phyloP scores from a whole-genome alignment of 2,888 invertebrate genomes.

The Dryadula phaetusa region DNA sequence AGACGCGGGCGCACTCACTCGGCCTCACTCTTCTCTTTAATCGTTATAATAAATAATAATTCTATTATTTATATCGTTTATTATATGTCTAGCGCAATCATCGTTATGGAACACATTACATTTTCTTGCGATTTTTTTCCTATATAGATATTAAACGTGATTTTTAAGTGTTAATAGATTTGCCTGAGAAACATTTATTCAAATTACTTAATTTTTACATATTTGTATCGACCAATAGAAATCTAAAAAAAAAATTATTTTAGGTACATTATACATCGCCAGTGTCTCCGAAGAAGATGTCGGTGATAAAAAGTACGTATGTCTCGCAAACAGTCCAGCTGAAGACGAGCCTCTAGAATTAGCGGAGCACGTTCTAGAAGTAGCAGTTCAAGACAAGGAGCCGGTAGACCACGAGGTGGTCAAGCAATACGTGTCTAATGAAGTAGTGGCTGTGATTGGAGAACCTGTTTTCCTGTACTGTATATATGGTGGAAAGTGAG shows the following conservation, averaged over 20 bases:
- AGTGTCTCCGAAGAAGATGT: constrained; percentile 63
- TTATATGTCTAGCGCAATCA: too few relatives aligned
- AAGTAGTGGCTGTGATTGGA: constrained; percentile 59
- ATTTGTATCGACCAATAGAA: too few relatives aligned
- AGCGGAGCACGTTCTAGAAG: constrained; percentile 63
- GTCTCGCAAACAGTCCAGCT: constrained; percentile 62
- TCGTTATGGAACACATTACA: too few relatives aligned
- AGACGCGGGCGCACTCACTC: too few relatives aligned
- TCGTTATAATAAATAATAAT: too few relatives aligned
- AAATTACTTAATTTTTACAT: too few relatives aligned
- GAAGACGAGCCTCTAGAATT: constrained; percentile 54
- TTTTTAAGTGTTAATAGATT: too few relatives aligned
- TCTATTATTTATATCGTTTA: too few relatives aligned
- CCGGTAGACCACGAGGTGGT: constrained; percentile 56
- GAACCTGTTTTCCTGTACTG: constrained; percentile 64
- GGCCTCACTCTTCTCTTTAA: too few relatives aligned
- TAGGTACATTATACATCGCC: constrained; percentile 63
- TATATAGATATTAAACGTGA: too few relatives aligned
- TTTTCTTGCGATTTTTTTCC: too few relatives aligned
- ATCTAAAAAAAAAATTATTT: neutral
- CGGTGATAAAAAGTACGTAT: constrained; percentile 61
- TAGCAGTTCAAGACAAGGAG: constrained; percentile 39
- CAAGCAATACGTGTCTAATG: constrained; percentile 62
- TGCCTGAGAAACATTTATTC: too few relatives aligned
- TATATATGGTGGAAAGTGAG: constrained; percentile 74